These are phyloP conservation scores for Mimachlamys varia DNA, from an alignment of 2,888 invertebrate genomes.

Conservation along the genomic window DNA sequence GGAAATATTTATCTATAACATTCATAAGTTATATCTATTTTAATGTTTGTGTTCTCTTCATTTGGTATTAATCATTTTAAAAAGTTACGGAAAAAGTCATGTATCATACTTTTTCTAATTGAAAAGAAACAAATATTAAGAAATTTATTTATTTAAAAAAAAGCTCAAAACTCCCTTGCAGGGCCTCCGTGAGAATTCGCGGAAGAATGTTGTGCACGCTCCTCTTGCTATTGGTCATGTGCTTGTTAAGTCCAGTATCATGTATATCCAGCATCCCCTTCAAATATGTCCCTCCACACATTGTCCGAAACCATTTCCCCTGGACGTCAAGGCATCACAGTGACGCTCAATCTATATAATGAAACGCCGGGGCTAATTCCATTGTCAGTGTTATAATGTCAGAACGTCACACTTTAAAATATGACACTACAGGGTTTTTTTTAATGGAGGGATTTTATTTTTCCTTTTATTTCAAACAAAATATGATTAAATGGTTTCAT, in stretches of 20 bases:
- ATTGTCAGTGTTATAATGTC: not conserved
- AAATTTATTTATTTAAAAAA: too few species aligned
- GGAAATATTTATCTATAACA: not conserved
- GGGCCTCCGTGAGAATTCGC: not conserved
- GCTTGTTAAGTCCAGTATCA: slow-evolving; percentile 1
- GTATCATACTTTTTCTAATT: too few species aligned
- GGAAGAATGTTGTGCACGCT: not conserved
- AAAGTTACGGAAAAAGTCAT: too few species aligned
- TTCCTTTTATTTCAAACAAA: not conserved
- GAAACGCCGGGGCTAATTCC: not conserved
- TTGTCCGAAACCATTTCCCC: slow-evolving; percentile 5
- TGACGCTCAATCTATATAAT: slow-evolving; percentile 1
- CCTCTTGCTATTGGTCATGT: not conserved
- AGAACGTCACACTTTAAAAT: not conserved
- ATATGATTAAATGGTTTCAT: not conserved
- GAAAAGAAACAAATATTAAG: too few species aligned
- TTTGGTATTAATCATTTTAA: too few species aligned
- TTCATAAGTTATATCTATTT: not conserved
- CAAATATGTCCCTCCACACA: not conserved
- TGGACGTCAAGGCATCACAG: slow-evolving; percentile 8
- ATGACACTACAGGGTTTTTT: not conserved
- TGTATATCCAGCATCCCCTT: not conserved
- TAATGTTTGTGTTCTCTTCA: too few species aligned
- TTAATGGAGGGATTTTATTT: not conserved
- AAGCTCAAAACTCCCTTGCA: not conserved